A percentile compares a stretch with the other conserved stretches of the same genome.
Evolutionary conservation across 2,113 vertebrate species (phyloP).

Genomic region (Platanista minor): DNA sequence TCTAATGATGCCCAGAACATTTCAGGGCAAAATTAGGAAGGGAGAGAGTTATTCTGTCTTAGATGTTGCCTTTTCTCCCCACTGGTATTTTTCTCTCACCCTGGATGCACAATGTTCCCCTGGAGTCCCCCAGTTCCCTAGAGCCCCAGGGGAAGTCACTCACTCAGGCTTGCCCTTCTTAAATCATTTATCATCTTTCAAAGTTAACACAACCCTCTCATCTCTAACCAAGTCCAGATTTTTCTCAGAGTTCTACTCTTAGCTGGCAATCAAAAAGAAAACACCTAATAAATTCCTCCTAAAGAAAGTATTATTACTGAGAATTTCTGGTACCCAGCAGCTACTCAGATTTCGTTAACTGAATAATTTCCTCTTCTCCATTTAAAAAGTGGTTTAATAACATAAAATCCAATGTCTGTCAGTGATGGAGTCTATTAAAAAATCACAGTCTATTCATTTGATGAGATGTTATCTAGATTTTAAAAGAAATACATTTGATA

Average conservation of each 20-base stretch:
- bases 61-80: too few relatives aligned
- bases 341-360: neutral
- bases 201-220: neutral
- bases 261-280: neutral
- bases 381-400: neutral
- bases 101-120: neutral
- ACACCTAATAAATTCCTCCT: neutral
- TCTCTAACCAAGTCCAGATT: neutral
- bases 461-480: neutral
- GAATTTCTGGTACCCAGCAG: neutral
- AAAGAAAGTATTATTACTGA: neutral
- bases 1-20: neutral
- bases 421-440: neutral
- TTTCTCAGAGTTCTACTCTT: neutral
- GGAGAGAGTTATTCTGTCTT: neutral
- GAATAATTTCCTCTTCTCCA: neutral
- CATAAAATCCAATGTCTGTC: neutral
- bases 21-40: neutral
- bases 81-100: neutral
- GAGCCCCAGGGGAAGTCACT: neutral
- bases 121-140: neutral
- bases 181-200: neutral
- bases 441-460: neutral
- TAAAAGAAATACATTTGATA: neutral
- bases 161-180: neutral